These are phyloP conservation scores for Pteria penguin DNA, from an alignment of 2,888 invertebrate genomes.

Conservation along the genomic window DNA sequence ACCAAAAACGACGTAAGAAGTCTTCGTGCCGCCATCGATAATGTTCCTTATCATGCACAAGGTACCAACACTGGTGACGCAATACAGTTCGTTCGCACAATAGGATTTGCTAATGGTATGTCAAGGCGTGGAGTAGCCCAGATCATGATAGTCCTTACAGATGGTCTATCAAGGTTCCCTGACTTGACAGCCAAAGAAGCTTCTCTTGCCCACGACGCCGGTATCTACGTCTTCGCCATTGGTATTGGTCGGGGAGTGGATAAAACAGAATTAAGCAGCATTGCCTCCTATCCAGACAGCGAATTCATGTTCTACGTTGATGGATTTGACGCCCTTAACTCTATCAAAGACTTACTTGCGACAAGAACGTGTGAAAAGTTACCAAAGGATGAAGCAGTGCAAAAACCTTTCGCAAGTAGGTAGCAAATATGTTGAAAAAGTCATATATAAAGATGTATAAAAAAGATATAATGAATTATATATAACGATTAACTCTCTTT, in stretches of 20 bases:
- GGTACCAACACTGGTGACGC: constrained; percentile 63
- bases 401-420: constrained; percentile 1
- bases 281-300: constrained; percentile 63
- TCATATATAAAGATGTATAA: not conserved
- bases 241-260: constrained; percentile 69
- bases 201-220: constrained; percentile 53
- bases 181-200: constrained; percentile 62
- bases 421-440: no score
- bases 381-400: constrained; percentile 9
- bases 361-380: constrained; percentile 64
- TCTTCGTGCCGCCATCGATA: constrained; percentile 44
- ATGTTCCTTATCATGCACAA: constrained; percentile 50
- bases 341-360: constrained; percentile 66
- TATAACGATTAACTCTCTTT: no score
- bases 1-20: constrained; percentile 33
- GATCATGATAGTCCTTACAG: constrained; percentile 71
- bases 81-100: constrained; percentile 50
- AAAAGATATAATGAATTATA: no score
- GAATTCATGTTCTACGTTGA: constrained; percentile 66
- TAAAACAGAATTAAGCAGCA: constrained; percentile 59
- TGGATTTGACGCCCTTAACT: constrained; percentile 64
- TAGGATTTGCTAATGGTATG: constrained; percentile 48
- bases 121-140: constrained; percentile 58
- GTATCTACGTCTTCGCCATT: constrained; percentile 70
- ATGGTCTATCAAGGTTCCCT: constrained; percentile 68